Evolutionary conservation across 1,140 invertebrate genomes (phyloP), one percentile per base, ranked within the genome.

Genomic region (Pogonomyrmex barbatus): DNA sequence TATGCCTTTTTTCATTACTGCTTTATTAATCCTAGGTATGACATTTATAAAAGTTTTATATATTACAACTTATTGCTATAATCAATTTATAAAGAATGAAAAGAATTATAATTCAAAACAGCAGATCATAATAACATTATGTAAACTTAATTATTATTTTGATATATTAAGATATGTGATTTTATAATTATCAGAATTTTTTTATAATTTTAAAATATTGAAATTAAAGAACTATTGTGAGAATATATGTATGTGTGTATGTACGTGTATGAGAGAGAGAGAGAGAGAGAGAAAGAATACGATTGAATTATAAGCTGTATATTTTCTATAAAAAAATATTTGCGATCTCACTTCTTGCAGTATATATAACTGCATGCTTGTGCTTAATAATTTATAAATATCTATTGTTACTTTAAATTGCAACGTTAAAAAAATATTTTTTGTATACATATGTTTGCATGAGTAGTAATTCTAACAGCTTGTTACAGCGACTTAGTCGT

Each of bases 391-490:
- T 87, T 56, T 84, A 79, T 75, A 81, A 83, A 70, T 54, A 77
- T 45, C n/a, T 63, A 33, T 65, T 54, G 54, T 62, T 58, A 70
- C 33, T 88, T 52, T 76, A 67, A 36, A 33, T 42, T 17, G 8
- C 5, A n/a, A 36, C 36, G 4, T 58, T 73, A 75, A 39, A 24
- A 56, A 30, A 24, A 42, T 58, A 58, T 58, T 70, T 63, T 52
- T 73, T 84, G 33, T 33, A 56, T 77, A 24, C 82, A 50, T 78
- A 45, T 86, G 45, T 86, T 87, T 92, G 93, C 93, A 93, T 93
- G 93, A 91, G 93, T 93, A 93, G 93, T 93, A 91, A 93, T 87
- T 84, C 91, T 93, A 93, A 93, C 79, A 89, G 88, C 91, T 91
- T 93, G 90, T 92, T 92, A 86, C 89, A 93, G 91, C 91, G 91